These are phyloP conservation scores for Chaenocephalus aceratus DNA, from an alignment of 2,113 vertebrate species.

Conservation along the genomic window DNA sequence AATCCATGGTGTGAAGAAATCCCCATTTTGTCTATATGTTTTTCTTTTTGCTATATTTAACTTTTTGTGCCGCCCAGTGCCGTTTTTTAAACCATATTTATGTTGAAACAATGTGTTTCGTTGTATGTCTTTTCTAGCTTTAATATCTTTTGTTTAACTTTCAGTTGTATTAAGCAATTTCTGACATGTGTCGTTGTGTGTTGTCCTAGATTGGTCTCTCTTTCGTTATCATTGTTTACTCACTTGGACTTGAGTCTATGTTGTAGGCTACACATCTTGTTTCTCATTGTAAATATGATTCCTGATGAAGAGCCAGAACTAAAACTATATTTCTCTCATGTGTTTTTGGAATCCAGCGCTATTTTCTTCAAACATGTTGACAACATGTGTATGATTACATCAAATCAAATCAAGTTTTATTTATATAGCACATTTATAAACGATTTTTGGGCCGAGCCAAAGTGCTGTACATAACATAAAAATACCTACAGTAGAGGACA, in stretches of 20 bases:
- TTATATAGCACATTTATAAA: too few relatives aligned
- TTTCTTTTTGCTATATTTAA: too few relatives aligned
- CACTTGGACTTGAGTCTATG: neutral
- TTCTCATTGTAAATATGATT: neutral
- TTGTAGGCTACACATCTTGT: neutral
- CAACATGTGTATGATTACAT: neutral
- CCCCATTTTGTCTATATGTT: too few relatives aligned
- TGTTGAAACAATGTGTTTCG: neutral
- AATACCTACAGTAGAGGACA: too few relatives aligned
- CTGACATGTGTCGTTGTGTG: neutral
- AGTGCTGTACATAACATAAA: too few relatives aligned
- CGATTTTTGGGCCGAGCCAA: too few relatives aligned
- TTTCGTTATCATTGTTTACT: neutral
- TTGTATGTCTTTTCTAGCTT: neutral
- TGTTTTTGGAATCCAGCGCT: conserved; percentile 5
- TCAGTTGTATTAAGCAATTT: neutral
- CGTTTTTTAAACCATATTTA: neutral
- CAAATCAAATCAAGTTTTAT: too few relatives aligned
- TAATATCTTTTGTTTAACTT: neutral
- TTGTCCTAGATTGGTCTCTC: neutral
- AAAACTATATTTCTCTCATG: neutral
- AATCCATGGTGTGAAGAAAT: too few relatives aligned
- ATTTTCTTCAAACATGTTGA: neutral
- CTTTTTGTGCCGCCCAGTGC: too few relatives aligned
- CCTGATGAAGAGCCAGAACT: neutral